Conservation (phyloP, 2,113 vertebrate genomes). For the Cinclus cinclus region DNA sequence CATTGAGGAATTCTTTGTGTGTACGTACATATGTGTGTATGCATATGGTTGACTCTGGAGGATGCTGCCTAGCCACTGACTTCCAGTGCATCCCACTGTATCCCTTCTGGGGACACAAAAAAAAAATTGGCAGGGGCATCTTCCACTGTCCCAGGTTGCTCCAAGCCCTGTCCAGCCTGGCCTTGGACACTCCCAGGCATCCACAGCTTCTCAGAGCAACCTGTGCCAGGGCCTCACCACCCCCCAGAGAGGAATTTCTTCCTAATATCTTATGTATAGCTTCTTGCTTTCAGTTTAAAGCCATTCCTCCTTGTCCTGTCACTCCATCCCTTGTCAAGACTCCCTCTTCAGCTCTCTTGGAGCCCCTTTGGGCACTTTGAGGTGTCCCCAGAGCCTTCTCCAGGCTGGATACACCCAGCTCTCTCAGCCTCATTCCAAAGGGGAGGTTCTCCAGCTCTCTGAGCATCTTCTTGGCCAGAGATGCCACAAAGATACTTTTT, state of each 20-base stretch:
- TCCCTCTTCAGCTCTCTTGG: neutral
- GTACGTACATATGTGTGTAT: neutral
- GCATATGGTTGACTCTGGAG: neutral
- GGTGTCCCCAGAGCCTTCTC: neutral
- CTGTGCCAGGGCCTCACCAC: neutral
- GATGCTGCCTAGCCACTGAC: neutral
- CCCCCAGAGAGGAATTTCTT: neutral
- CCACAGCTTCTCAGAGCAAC: neutral
- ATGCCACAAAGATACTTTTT: neutral
- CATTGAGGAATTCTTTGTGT: neutral
- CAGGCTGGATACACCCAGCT: neutral
- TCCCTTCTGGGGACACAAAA: neutral
- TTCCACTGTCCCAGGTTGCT: neutral
- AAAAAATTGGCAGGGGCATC: neutral
- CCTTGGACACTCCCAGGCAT: neutral
- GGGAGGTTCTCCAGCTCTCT: neutral
- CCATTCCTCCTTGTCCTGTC: neutral
- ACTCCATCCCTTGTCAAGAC: neutral
- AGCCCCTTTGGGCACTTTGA: neutral
- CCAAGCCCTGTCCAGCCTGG: neutral
- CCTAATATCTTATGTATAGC: neutral
- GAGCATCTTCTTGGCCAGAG: neutral
- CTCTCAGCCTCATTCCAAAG: neutral
- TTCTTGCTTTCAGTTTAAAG: neutral
- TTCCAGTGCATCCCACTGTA: neutral